These are phyloP conservation scores for Strigops habroptila DNA, from an alignment of 2,113 vertebrate species.

Conservation along the genomic window DNA sequence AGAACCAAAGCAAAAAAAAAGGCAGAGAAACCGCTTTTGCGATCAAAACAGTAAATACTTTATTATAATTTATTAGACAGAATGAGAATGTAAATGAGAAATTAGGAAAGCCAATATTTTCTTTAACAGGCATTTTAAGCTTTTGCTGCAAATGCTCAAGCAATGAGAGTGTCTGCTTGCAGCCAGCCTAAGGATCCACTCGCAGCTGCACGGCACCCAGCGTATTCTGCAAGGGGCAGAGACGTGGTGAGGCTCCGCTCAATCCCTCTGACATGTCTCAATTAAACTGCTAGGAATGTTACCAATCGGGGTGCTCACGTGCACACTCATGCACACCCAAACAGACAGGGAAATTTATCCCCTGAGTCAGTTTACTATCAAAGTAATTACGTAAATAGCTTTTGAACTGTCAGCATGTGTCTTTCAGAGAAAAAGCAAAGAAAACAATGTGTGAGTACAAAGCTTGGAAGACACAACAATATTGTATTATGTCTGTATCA, in stretches of 20 bases:
- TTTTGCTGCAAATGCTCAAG: not conserved
- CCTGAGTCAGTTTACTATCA: conserved; percentile 25
- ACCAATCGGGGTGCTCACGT: not conserved
- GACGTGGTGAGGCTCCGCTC: not conserved
- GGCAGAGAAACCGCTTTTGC: conserved; percentile 47
- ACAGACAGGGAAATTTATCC: not conserved
- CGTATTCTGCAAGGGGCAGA: not conserved
- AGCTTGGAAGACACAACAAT: conserved; percentile 35
- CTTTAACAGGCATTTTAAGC: conserved; percentile 10
- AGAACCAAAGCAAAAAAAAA: conserved; percentile 55
- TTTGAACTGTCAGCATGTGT: conserved; percentile 56
- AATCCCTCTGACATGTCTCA: not conserved
- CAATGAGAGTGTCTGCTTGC: not conserved
- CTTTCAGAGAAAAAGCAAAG: conserved; percentile 59
- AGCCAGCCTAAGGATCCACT: not conserved
- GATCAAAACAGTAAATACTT: conserved; percentile 59
- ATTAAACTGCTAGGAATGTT: not conserved
- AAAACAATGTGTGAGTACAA: conserved; percentile 9
- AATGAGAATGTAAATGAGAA: conserved; percentile 61
- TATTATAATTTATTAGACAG: conserved; percentile 61
- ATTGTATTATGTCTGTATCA: conserved; percentile 6
- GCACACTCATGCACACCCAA: not conserved
- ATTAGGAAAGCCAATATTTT: conserved; percentile 45
- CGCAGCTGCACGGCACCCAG: not conserved
- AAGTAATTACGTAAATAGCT: conserved; percentile 25